Base-by-base conservation (phyloP, 2,113 vertebrate species). In the Cepphus grylle region DNA sequence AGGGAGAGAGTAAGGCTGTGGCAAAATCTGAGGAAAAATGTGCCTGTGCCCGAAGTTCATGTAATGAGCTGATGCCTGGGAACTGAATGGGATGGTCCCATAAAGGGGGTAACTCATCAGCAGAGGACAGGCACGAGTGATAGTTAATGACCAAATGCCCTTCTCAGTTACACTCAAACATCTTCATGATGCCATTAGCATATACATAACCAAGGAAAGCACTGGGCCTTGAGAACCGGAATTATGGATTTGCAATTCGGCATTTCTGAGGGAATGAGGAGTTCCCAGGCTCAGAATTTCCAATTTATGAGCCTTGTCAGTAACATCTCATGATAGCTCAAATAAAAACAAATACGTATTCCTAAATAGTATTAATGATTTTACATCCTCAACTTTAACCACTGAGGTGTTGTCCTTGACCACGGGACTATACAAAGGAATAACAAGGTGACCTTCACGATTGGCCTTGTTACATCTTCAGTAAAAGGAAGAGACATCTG, bases 221-320 rank as follows among this genome's bases (percentile, higher is more conserved):
- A 34, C 13, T 32, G 12, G 13, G 32, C 20, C 30, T 43, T 83
- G 42, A 70, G 55, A 80, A 66, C 4, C 11, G 0, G 0, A 86
- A 49, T 27, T 73, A 13, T 2, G 9, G 15, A 18, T 32, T 84
- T 56, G 29, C 17, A 29, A 72, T 73, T 86, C 38, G 71, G 6
- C 8, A 19, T 26, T 93, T 78, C 69, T 81, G 17, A 50, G 21
- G 11, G 20, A 61, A 81, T 32, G 5, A 85, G 25, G 9, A 84
- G 11, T n/a, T 85, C 14, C 11, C 14, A 72, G 22, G 45, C 34
- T 70, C 49, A 80, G 36, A 84, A 84, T 61, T 93, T 86, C 45
- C 58, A 43, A 22, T 66, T 84, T 74, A 62, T 62, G 11, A 73
- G 6, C 38, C 27, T 45, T 66, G 11, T 27, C 47, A 81, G 14